Evolutionary conservation across 2,888 invertebrate genomes (phyloP), one percentile per base, ranked within the genome.

Genomic region (Ypsolopha sequella): DNA sequence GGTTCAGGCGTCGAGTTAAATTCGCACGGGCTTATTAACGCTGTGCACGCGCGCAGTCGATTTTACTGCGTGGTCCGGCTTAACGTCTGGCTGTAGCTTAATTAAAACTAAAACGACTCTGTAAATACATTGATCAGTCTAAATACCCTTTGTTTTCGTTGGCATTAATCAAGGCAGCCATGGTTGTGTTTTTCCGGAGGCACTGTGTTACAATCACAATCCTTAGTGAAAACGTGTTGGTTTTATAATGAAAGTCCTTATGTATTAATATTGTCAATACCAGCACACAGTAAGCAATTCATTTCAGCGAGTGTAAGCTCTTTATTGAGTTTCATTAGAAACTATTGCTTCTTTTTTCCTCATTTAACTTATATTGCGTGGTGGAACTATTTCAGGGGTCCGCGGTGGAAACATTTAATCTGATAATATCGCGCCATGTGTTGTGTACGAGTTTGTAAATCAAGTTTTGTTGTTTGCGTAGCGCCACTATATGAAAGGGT

Each of bases 71-170:
- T 61, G 68, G 70, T 68, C 65, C 70, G 55, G 71, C 69, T 74
- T 79, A 76, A 79, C 72, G 67, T 68, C 56, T 24, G 24, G 57
- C 64, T 71, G 73, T 66, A 68, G 74, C 73, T 79, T 81, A 77
- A 84, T 84, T 80, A 81, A 81, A 84, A 78, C 78, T 80, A 79
- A 79, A 81, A 80, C 72, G 72, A 70, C 70, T 71, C 6, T 63
- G 69, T 71, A 73, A 75, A 76, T 74, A 73, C 68, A 72, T 75
- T 70, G 70, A 74, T 75, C 72, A 68, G 63, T 59, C 65, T 66
- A 71, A 71, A 66, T 63, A 64, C 62, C 61, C 43, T 67, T 64
- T 64, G 63, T 69, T 63, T 68, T 63, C 60, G 60, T 66, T 59
- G 56, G 56, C 57, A 62, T 64, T 72, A 68, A 72, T 67, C 64